Evolutionary conservation across 2,888 invertebrate genomes (phyloP).

Genomic region (Xanthostigma xanthostigma): DNA sequence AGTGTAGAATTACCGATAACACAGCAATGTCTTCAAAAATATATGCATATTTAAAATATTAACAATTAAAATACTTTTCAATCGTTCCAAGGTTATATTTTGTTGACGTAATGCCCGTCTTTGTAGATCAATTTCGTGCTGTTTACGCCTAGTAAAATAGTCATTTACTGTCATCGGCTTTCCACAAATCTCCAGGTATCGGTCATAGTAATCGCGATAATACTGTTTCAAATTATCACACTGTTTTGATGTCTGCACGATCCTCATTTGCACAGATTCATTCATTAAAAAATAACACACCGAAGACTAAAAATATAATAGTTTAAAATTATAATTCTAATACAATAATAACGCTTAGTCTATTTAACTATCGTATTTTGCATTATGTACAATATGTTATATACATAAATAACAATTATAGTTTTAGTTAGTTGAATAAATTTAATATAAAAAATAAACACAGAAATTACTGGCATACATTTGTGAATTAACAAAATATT

Average conservation of each 20-base stretch:
- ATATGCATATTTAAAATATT: too few relatives aligned
- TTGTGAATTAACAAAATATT: too few relatives aligned
- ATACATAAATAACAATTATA: too few relatives aligned
- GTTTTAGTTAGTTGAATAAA: too few relatives aligned
- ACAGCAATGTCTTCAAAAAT: too few relatives aligned
- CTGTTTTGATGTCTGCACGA: slow-evolving; percentile 35
- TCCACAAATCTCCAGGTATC: background rate
- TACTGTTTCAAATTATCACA: slow-evolving; percentile 25
- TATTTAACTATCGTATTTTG: background rate
- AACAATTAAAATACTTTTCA: too few relatives aligned
- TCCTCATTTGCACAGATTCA: slow-evolving; percentile 36
- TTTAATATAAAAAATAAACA: too few relatives aligned
- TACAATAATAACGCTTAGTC: slow-evolving; percentile 1
- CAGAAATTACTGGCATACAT: too few relatives aligned
- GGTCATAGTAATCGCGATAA: background rate
- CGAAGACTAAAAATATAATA: slow-evolving; percentile 30
- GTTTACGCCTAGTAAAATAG: background rate
- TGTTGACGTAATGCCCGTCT: background rate
- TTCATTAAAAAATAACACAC: slow-evolving; percentile 35
- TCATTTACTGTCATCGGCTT: background rate
- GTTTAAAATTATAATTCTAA: background rate
- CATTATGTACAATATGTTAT: too few relatives aligned
- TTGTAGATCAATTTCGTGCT: background rate
- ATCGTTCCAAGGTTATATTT: background rate
- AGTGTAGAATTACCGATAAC: too few relatives aligned